Percentiles rank a stretch among this genome's conserved stretches.
Conservation (phyloP, 2,113 vertebrate species). For the Corapipo altera region DNA sequence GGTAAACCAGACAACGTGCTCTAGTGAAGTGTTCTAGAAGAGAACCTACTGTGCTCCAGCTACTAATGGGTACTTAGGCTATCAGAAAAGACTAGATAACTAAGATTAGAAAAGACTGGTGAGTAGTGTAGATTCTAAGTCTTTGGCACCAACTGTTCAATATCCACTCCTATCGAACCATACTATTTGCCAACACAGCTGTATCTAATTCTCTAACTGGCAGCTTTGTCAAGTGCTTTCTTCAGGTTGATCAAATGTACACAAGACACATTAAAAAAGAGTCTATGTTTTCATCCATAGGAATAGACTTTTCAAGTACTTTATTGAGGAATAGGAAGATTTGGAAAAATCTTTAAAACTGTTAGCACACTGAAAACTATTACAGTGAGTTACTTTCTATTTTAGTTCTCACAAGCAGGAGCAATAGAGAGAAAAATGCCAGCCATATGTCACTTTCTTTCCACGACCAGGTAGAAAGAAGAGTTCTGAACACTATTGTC, state of each 20-base stretch:
- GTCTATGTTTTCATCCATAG: neutral
- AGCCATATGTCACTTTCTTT: neutral
- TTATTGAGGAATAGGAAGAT: neutral
- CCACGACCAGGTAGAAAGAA: neutral
- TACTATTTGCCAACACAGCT: neutral
- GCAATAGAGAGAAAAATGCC: neutral
- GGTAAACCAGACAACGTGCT: neutral
- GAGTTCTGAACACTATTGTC: neutral
- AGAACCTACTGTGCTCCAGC: neutral
- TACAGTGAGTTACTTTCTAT: neutral
- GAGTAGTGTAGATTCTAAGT: neutral
- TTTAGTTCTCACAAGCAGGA: neutral
- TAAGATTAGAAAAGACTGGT: neutral
- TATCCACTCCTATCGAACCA: neutral
- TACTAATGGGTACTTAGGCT: neutral
- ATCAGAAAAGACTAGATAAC: neutral
- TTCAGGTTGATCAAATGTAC: neutral
- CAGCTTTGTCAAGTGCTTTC: neutral
- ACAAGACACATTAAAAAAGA: neutral
- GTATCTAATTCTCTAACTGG: neutral
- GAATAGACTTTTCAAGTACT: neutral
- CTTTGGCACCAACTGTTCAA: neutral
- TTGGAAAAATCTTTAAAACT: neutral
- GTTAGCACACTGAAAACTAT: neutral
- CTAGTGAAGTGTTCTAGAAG: neutral